These are phyloP conservation scores for Auanema sp. DNA, from an alignment of 2,888 invertebrate genomes.

Conservation along the genomic window DNA sequence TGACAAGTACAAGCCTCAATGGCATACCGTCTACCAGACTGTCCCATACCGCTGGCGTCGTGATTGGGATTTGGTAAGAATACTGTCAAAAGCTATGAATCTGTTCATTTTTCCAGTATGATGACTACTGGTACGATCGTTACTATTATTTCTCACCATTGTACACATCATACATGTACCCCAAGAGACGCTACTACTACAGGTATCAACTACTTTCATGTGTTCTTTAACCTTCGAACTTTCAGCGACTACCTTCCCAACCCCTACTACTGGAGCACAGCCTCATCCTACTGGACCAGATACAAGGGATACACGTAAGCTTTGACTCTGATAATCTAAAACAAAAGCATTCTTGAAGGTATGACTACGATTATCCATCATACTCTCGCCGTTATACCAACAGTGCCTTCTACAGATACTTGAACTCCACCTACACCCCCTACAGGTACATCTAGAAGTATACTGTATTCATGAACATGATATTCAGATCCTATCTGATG, in stretches of 20 bases:
- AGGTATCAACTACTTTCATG: too few species aligned
- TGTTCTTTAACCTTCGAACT: conserved; percentile 1
- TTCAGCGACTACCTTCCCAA: conserved; percentile 54
- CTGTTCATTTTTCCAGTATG: conserved; percentile 37
- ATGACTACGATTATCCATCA: conserved; percentile 56
- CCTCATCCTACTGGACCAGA: conserved; percentile 54
- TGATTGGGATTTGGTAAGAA: conserved; percentile 46
- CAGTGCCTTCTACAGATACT: conserved; percentile 38
- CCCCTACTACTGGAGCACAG: conserved; percentile 54
- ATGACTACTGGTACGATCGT: conserved; percentile 57
- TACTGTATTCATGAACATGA: background rate
- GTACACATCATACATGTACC: conserved; percentile 36
- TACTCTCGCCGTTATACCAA: conserved; percentile 49
- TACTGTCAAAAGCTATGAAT: background rate
- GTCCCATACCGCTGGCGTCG: conserved; percentile 51
- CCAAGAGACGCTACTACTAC: conserved; percentile 37
- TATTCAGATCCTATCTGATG: conserved; percentile 42
- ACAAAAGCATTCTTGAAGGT: conserved; percentile 21
- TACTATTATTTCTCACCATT: conserved; percentile 61
- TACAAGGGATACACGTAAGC: conserved; percentile 59
- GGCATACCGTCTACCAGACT: conserved; percentile 47
- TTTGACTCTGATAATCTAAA: background rate
- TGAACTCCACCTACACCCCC: conserved; percentile 45
- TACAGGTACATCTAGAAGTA: conserved; percentile 30
- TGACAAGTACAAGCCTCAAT: conserved; percentile 53